phyloP scores from a whole-genome alignment of 64 coral and sea anemone species.

The Pocillopora damicornis region DNA sequence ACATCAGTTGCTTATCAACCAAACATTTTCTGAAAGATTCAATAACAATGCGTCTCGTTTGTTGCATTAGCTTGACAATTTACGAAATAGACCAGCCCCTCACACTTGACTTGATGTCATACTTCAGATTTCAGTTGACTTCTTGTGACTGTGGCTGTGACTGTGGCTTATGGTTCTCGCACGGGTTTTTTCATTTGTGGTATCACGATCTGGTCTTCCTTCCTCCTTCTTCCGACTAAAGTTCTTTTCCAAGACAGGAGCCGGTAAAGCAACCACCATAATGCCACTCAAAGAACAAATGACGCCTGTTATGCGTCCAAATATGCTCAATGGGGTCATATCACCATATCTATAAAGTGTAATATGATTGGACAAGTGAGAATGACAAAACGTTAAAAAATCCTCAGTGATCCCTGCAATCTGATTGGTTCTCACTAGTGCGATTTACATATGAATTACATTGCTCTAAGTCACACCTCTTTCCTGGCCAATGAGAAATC shows the following conservation, averaged over 20 bases:
- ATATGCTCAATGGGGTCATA: slow-evolving; percentile 72
- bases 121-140: neutral
- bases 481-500: too few relatives aligned
- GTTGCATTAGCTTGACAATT: too few relatives aligned
- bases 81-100: too few relatives aligned
- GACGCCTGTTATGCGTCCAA: slow-evolving; percentile 76
- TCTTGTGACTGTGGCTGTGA: neutral
- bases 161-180: neutral
- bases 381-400: neutral
- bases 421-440: too few relatives aligned
- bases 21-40: too few relatives aligned
- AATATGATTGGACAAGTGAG: neutral
- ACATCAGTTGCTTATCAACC: too few relatives aligned
- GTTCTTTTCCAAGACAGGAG: slow-evolving; percentile 90
- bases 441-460: too few relatives aligned
- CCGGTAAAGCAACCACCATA: slow-evolving; percentile 87
- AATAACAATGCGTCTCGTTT: too few relatives aligned
- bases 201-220: slow-evolving; percentile 1
- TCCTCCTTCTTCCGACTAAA: slow-evolving; percentile 61
- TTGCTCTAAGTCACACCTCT: too few relatives aligned
- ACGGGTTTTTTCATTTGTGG: neutral
- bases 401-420: too few relatives aligned
- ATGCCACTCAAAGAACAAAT: slow-evolving; percentile 94
- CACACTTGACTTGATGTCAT: neutral
- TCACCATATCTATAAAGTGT: slow-evolving; percentile 72